These are phyloP conservation scores for Tribolium freemani DNA, from an alignment of 2,888 invertebrate genomes.

Conservation along the genomic window DNA sequence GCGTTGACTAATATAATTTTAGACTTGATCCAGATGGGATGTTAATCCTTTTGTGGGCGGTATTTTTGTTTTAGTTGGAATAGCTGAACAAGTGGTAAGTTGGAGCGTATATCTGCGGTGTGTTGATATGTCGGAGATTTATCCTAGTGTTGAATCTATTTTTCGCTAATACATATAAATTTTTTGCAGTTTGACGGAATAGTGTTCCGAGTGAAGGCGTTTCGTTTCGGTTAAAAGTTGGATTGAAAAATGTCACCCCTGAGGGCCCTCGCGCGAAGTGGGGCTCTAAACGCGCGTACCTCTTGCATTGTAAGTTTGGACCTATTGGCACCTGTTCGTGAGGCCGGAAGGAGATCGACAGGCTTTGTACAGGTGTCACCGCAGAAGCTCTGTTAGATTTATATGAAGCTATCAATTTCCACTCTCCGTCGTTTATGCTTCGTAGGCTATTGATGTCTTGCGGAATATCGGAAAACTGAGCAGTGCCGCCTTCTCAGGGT, in stretches of 20 bases:
- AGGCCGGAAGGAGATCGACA: conserved; percentile 37
- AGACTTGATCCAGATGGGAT: conserved; percentile 17
- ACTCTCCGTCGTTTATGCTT: conserved; percentile 38
- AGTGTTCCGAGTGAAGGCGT: conserved; percentile 20
- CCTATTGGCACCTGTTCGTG: conserved; percentile 36
- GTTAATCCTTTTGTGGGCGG: conserved; percentile 7
- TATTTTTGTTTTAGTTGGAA: conserved; percentile 10
- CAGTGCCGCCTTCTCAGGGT: conserved; percentile 32
- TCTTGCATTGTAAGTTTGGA: conserved; percentile 30
- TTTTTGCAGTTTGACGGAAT: conserved; percentile 35
- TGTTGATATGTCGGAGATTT: neutral
- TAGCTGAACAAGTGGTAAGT: conserved; percentile 16
- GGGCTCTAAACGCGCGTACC: conserved; percentile 27
- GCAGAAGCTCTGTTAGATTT: conserved; percentile 37
- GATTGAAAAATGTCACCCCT: conserved; percentile 39
- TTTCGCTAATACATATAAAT: conserved; percentile 26
- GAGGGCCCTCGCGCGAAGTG: conserved; percentile 24
- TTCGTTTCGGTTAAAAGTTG: conserved; percentile 33
- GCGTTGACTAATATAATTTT: conserved; percentile 35
- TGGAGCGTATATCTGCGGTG: neutral
- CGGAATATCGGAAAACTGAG: conserved; percentile 39
- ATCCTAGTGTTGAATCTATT: conserved; percentile 4
- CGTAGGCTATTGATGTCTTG: conserved; percentile 39
- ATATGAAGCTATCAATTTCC: conserved; percentile 41
- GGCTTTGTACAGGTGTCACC: conserved; percentile 39